Evolutionary conservation across 2,888 invertebrate species (phyloP), one percentile per base, ranked within the genome.

Genomic region (Cheilosia vulpina): DNA sequence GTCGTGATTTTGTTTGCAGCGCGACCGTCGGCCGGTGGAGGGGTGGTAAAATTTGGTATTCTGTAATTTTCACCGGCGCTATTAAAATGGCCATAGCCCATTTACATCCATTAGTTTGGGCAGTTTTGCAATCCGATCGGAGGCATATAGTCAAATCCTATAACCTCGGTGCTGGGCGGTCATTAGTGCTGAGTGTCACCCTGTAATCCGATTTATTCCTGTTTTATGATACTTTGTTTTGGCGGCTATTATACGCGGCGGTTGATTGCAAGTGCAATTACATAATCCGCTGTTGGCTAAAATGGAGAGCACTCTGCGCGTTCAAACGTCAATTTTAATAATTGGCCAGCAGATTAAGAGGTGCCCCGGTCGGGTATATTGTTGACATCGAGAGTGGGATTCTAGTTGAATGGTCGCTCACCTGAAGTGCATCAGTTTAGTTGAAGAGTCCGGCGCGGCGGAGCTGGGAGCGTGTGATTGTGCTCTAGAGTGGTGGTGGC

Each of bases 211-310:
- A 69, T 81, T 69, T 58, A 52, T 75, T 58, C 19, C 31, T 81
- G 63, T 58, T 75, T 47, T 43, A 47, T 52, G 53, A 55, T 41
- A 57, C 47, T 62, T 75, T 77, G 69, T 55, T 68, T 69, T 11
- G 45, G 13, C 9, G 52, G 24, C 34, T 19, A 13, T 24, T 52
- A 45, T 38, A 55, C n/a, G 21, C 17, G 47, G 21, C 24, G 60
- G 62, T 75, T 75, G 68, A 80, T 82, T 77, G 65, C n/a, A 65
- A 65, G 27, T 60, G 45, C 76, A 77, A 81, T 81, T 57, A 41
- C 58, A n/a, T 53, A 81, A 57, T 47, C 60, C 34, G 58, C 9
- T 24, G 19, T 15, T 21, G 50, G 50, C 21, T 15, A 7, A 65
- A 65, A 13, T 13, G 47, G 27, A 41, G 47, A 69, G 68, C 24